phyloP scores from a whole-genome alignment of 2,888 invertebrate species.

The Oscheius onirici region DNA sequence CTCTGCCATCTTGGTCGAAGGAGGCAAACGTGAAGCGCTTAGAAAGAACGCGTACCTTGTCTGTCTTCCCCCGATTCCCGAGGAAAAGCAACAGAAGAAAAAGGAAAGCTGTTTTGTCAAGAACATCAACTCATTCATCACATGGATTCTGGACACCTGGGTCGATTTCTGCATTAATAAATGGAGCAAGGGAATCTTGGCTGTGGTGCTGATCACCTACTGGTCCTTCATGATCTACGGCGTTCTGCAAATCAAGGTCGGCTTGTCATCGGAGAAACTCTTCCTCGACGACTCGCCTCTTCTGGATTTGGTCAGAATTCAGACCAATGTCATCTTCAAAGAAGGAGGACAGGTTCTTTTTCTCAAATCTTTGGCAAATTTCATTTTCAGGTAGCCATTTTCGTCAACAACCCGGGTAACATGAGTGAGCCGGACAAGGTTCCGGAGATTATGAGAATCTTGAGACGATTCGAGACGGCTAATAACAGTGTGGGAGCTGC shows the following conservation, averaged over 20 bases:
- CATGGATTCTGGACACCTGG: constrained; percentile 54
- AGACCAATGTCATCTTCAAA: constrained; percentile 70
- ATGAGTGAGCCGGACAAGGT: constrained; percentile 60
- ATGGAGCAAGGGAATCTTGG: constrained; percentile 58
- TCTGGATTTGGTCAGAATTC: constrained; percentile 68
- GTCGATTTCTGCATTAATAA: constrained; percentile 68
- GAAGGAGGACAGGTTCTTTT: constrained; percentile 66
- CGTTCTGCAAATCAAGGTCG: constrained; percentile 67
- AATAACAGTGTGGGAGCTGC: constrained; percentile 65
- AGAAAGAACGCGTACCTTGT: constrained; percentile 64
- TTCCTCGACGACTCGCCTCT: constrained; percentile 71
- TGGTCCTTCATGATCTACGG: constrained; percentile 68
- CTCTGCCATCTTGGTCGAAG: constrained; percentile 66
- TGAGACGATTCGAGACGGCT: constrained; percentile 63
- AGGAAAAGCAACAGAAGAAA: constrained; percentile 34
- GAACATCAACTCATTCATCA: constrained; percentile 32
- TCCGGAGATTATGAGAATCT: constrained; percentile 63
- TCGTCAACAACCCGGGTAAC: constrained; percentile 70
- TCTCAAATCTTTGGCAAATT: not conserved
- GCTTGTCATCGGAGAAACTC: constrained; percentile 69
- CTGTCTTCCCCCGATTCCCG: constrained; percentile 49
- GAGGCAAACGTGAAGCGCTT: constrained; percentile 62
- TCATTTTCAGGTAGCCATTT: constrained; percentile 60
- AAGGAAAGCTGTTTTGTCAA: constrained; percentile 23
- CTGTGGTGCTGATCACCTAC: constrained; percentile 51